These are phyloP conservation scores for Varanus salvator DNA, from an alignment of 2,113 vertebrate genomes.

Conservation along the genomic window DNA sequence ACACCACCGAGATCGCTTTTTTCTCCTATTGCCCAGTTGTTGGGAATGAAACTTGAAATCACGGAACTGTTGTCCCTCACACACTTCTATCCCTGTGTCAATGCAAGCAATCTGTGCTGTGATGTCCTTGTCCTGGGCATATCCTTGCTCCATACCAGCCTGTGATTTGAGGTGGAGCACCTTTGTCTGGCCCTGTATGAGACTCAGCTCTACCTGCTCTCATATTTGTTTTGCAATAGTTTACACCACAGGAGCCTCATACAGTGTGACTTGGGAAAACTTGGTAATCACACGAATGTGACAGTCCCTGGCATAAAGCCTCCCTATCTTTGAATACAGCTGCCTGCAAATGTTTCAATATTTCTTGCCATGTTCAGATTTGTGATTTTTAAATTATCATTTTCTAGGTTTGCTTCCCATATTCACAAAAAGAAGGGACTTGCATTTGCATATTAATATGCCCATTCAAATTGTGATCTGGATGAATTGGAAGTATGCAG, in stretches of 20 bases:
- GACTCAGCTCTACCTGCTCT: conserved; percentile 8
- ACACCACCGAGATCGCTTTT: background rate
- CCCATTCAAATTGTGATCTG: background rate
- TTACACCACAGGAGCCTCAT: conserved; percentile 10
- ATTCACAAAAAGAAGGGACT: background rate
- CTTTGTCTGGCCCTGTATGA: background rate
- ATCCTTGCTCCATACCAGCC: background rate
- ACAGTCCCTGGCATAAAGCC: conserved; percentile 9
- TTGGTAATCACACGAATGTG: background rate
- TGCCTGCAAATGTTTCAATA: background rate
- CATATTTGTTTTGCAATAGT: conserved; percentile 17
- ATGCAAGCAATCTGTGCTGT: background rate
- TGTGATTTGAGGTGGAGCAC: background rate
- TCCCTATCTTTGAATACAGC: background rate
- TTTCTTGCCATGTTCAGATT: background rate
- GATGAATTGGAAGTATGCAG: background rate
- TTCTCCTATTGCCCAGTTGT: background rate
- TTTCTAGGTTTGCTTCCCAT: background rate
- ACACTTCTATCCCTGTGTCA: background rate
- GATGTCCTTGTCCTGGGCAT: background rate
- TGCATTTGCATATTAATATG: background rate
- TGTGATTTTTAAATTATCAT: background rate
- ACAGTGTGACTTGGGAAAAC: conserved; percentile 10
- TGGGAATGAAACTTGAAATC: background rate
- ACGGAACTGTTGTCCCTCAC: too few species aligned